These are phyloP conservation scores for Danio aesculapii DNA, from an alignment of 2,797 vertebrate species.

Conservation along the genomic window DNA sequence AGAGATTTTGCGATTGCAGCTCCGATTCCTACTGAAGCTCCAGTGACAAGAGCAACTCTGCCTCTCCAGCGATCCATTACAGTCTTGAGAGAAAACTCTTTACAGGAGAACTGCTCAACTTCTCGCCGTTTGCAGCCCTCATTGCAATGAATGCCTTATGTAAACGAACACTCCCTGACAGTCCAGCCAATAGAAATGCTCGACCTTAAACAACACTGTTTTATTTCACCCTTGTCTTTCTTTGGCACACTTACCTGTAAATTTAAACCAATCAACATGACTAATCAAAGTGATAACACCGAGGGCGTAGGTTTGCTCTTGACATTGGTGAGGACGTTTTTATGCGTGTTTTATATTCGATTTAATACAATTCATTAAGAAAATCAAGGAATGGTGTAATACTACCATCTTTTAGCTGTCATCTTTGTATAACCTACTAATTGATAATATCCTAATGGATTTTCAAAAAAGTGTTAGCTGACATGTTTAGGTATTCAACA, in stretches of 20 bases:
- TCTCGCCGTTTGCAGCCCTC: not conserved
- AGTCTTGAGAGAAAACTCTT: not conserved
- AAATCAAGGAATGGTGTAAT: too few relatives aligned
- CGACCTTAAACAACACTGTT: not conserved
- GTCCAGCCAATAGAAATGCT: not conserved
- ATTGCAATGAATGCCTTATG: not conserved
- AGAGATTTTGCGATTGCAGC: slow-evolving; percentile 81
- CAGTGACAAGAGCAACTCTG: slow-evolving; percentile 86
- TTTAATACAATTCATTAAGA: too few relatives aligned
- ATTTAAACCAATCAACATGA: too few relatives aligned
- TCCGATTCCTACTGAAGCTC: slow-evolving; percentile 86
- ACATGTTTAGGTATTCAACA: too few relatives aligned
- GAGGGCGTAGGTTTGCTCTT: too few relatives aligned
- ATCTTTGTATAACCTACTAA: too few relatives aligned
- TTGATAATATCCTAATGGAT: too few relatives aligned
- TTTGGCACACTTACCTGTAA: not conserved
- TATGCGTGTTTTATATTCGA: too few relatives aligned
- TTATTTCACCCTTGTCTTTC: not conserved
- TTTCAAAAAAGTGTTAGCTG: too few relatives aligned
- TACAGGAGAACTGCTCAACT: not conserved
- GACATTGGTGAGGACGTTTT: too few relatives aligned
- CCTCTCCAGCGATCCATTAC: slow-evolving; percentile 84
- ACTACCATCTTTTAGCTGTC: too few relatives aligned
- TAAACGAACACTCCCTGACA: not conserved
- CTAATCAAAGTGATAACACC: too few relatives aligned